Conservation (phyloP, 1,140 invertebrate species). For the Coenobita brevimanus region DNA sequence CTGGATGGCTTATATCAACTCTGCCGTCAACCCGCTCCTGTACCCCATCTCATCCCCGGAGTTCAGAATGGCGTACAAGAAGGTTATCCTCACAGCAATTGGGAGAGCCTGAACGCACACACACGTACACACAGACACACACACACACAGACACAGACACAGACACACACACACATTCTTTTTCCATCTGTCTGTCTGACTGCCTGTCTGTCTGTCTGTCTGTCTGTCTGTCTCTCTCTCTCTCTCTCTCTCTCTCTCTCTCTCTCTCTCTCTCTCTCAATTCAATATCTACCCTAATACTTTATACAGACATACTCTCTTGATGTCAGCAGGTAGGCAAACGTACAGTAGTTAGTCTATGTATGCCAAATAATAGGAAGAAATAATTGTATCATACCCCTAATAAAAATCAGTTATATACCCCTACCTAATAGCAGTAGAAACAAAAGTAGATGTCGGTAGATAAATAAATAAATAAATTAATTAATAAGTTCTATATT, state of each 20-base stretch:
- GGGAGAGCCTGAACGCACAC: not conserved
- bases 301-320: too few species aligned
- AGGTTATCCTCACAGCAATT: slow-evolving; percentile 32
- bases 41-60: slow-evolving; percentile 74
- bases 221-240: not conserved
- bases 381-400: too few species aligned
- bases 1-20: slow-evolving; percentile 80
- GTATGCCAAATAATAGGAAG: too few species aligned
- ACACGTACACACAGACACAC: not conserved
- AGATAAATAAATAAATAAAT: too few species aligned
- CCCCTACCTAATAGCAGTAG: too few species aligned
- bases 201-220: not conserved
- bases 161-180: slow-evolving; percentile 20
- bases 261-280: slow-evolving; percentile 1
- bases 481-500: too few species aligned
- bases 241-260: slow-evolving; percentile 1
- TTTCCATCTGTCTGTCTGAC: too few species aligned
- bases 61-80: slow-evolving; percentile 71
- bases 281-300: too few species aligned
- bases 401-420: too few species aligned
- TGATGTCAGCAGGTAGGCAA: too few species aligned
- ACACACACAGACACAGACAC: slow-evolving; percentile 11
- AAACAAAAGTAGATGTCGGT: too few species aligned
- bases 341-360: too few species aligned
- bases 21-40: slow-evolving; percentile 73